phyloP scores from a whole-genome alignment of 2,888 invertebrate genomes.

The Spilarctia lutea region DNA sequence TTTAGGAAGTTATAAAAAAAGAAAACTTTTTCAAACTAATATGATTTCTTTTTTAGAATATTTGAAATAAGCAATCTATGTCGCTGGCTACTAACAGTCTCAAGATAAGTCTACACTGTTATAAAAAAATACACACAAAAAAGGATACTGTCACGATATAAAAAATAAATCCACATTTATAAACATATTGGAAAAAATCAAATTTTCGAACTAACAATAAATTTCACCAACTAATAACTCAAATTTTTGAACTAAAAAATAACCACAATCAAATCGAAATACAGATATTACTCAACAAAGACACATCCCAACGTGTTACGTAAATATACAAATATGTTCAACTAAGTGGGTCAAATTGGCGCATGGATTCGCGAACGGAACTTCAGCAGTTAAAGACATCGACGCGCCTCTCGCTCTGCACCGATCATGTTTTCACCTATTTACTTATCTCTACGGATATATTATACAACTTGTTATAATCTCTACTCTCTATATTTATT shows the following conservation, averaged over 20 bases:
- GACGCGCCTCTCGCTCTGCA: slow-evolving; percentile 48
- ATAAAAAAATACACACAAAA: neutral
- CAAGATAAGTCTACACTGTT: neutral
- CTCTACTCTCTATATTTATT: slow-evolving; percentile 44
- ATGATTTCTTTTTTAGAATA: neutral
- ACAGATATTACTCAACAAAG: slow-evolving; percentile 52
- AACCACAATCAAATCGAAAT: slow-evolving; percentile 28
- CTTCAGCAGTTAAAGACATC: slow-evolving; percentile 51
- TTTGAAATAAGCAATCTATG: neutral
- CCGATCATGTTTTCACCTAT: slow-evolving; percentile 60
- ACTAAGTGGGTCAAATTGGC: slow-evolving; percentile 56
- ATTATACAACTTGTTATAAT: slow-evolving; percentile 43
- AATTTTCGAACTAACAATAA: slow-evolving; percentile 29
- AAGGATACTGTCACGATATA: neutral
- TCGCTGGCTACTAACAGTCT: neutral
- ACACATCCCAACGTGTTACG: slow-evolving; percentile 57
- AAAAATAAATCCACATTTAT: neutral
- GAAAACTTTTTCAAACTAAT: neutral
- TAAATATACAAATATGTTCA: slow-evolving; percentile 53
- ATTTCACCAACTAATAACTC: slow-evolving; percentile 37
- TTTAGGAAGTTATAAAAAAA: neutral
- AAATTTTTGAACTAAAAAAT: slow-evolving; percentile 14
- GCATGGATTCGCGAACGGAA: slow-evolving; percentile 55
- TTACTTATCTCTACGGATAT: slow-evolving; percentile 47
- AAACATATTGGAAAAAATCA: neutral